Base-by-base conservation (phyloP, 2,888 invertebrate species). In the Limnephilus auricula region DNA sequence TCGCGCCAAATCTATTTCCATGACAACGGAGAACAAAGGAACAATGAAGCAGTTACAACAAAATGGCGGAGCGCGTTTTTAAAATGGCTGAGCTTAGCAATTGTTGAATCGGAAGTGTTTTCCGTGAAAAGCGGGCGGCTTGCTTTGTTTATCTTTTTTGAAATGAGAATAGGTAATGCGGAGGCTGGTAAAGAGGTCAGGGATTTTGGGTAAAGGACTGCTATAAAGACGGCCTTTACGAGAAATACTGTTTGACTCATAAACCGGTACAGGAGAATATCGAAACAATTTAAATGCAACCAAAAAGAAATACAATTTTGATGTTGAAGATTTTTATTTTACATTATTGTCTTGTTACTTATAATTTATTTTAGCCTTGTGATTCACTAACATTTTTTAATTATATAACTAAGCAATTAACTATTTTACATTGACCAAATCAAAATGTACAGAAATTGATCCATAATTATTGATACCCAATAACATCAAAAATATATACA, bases 1-100 rank as follows among this genome's bases (percentile, higher is more conserved):
- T 34, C 32, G 82, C 82, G 25, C 82, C 82, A 82, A 65, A 82
- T 82, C 82, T 82, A 34, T 34, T 25, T 82, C 82, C 82, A 34
- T 34, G 82, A 34, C 34, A 32, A n/a, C 82, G 18, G 34, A 34
- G 31, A 18, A 82, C 82, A 82, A 82, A 34, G 82, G 34, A 82
- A 82, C 82, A 32, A 82, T 32, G 82, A 32, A 65, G 25, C 65
- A 65, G 65, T 65, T 65, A 65, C 82, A 34, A 82, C 82, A 82
- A 34, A 82, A 82, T 82, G 82, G 82, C 34, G 82, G 82, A 82
- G 34, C 82, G 18, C 25, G 65, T 65, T 18, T 65, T 65, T 65
- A 65, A 65, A 65, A 65, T 65, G 65, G 25, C 65, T 9, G 25
- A 65, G 65, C 25, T 65, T 25, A 65, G 65, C 65, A 9, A 65